Percentiles rank a stretch among this genome's conserved stretches.
Conservation (phyloP, 2,113 vertebrate genomes). For the Diphyllodes magnificus region DNA sequence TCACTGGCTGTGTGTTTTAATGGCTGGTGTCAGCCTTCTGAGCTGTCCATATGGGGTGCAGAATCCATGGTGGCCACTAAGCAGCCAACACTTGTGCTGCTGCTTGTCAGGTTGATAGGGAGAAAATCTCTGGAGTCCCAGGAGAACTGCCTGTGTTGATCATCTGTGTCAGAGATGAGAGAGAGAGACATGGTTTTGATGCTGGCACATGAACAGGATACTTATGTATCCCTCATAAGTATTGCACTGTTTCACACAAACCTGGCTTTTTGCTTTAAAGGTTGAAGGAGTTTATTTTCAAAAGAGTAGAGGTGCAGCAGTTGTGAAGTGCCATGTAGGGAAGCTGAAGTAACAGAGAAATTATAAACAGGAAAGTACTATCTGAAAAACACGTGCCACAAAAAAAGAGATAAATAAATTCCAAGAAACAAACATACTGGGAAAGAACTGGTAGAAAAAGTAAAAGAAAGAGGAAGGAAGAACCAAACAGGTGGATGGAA, state of each 20-base stretch:
- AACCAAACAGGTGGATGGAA: not conserved
- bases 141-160: not conserved
- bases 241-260: not conserved
- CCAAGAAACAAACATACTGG: not conserved
- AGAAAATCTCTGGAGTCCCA: not conserved
- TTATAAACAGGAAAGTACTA: not conserved
- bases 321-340: not conserved
- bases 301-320: not conserved
- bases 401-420: not conserved
- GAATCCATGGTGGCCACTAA: not conserved
- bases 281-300: not conserved
- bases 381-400: not conserved
- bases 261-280: not conserved
- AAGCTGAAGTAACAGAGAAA: not conserved
- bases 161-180: not conserved
- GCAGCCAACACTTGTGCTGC: not conserved
- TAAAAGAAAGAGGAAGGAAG: not conserved
- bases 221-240: not conserved
- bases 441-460: not conserved
- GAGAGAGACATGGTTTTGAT: not conserved
- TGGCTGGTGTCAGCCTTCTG: not conserved
- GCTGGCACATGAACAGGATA: not conserved
- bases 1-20: not conserved
- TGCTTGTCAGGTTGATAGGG: not conserved
- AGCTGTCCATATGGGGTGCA: not conserved